Evolutionary conservation across 2,888 invertebrate species (phyloP), one percentile per base, ranked within the genome.

Genomic region (Masnerella sp.): DNA sequence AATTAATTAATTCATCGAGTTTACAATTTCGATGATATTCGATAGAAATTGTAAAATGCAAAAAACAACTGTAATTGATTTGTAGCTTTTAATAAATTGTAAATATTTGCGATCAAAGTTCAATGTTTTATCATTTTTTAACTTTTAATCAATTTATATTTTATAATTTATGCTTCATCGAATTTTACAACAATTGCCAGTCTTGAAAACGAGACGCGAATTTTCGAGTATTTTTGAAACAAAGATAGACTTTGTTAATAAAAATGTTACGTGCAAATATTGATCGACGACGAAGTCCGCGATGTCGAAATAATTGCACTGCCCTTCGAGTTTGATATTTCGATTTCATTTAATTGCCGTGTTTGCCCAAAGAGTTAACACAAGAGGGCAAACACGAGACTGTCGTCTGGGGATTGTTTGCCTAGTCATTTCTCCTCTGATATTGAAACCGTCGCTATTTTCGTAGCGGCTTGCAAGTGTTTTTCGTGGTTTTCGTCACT

Each of bases 401-500:
- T 12, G 3, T 11, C 18, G 64, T 72, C 71, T 72, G 65, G 30
- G 18, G 49, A 59, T 51, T 70, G 64, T 74, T 74, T 45, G 56
- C 61, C 54, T 52, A 74, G 49, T 49, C 42, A 40, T 72, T 61
- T 72, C 67, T 54, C 36, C 22, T 22, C 20, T 22, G 54, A 54
- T 61, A 70, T 67, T 61, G 65, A 72, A 59, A 67, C 54, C 22
- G 12, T 28, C 43, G 40, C 30, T 62, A 62, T 74, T 74, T 74
- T 74, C 47, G 36, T 36, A 51, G 28, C 61, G 34, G 36, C 49
- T 54, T 14, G 18, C 38, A 56, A 74, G 15, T 67, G 56, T 54
- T 61, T 74, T 70, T 65, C 40, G 25, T 38, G 36, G 20, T 59
- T 65, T 65, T 42, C 51, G 58, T 65, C 59, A 49, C 56, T 52